Evolutionary conservation across 2,113 vertebrate genomes (phyloP), one percentile per base, ranked within the genome.

Genomic region (Microcebus jonahi): DNA sequence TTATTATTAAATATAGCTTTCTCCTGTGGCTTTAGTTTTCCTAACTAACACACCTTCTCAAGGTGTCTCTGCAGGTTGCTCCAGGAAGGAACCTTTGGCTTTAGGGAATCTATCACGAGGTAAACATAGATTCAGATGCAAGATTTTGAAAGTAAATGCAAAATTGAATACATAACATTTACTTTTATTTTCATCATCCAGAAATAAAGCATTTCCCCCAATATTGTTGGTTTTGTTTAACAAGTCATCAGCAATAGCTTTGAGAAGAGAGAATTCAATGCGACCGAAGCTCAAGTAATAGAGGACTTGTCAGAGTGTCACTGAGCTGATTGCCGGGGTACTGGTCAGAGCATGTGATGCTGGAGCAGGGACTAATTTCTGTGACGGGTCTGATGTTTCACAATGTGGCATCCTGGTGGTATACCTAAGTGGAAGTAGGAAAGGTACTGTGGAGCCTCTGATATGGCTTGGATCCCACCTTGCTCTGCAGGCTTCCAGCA

Each of bases 341-440:
- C 48, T 95, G 91, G 61, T 50, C n/a, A 83, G 53, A 25, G 31
- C 14, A 3, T 82, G n/a, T 91, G 90, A 91, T 97, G 59, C 79
- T 97, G 92, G 53, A 76, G 39, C 88, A 68, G 34, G 71, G 31
- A 77, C 48, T 25, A 8, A 76, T 97, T 91, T 97, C 96, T 85
- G 36, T 45, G 67, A 50, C 17, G 15, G 45, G 34, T 96, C 67
- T 98, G 88, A 92, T 96, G 36, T 95, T 97, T 97, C 84, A 90
- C 82, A 94, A 93, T 95, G 87, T 92, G 90, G 81, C 77, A 42
- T 89, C 73, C 70, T 96, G 50, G 12, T 91, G 93, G 79, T 97
- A 91, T 23, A 81, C 25, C 86, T 89, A 76, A 94, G 57, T 93
- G 85, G 25, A 90, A 88, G 94, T 96, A 95, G 90, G 92, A 87